Base-by-base conservation (phyloP, 2,113 vertebrate species). In the Stictonetta naevosa region DNA sequence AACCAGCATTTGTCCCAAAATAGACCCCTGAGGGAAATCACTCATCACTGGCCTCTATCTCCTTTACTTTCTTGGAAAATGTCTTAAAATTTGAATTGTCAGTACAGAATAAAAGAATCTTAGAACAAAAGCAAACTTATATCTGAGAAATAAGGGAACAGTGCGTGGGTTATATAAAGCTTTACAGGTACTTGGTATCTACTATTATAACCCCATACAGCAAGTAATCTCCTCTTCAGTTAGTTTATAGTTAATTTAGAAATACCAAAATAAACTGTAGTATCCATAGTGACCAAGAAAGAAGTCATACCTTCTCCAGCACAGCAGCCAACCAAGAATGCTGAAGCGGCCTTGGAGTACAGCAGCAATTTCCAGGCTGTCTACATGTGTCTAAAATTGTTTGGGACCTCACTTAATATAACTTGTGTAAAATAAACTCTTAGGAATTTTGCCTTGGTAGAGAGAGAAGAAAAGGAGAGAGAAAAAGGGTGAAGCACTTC, bases 311-410 rank as follows among this genome's bases (percentile, higher is more conserved):
- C 59, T 84, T 36, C 33, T 69, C 14, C 33, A 48, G 21, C 19
- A 33, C 2, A 29, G 18, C 36, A 14, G 4, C 48, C 12, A 71
- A 26, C 5, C n/a, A 50, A 52, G 20, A 20, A 33, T 52, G 53
- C 14, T 38, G 8, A 46, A 74, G 10, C 20, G 69, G 29, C 4
- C 36, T 58, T 20, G 31, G 52, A 66, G n/a, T 16, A n/a, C 11
- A 40, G 40, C 1, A 1, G 34, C 0, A 3, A 44, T 15, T 1
- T 1, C 7, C 1, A 2, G 4, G 13, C 13, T n/a, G 21, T 21
- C 53, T 56, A 46, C 36, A 11, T 25, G 48, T 28, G 28, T 42
- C 50, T 66, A 20, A 25, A 19, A 44, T 18, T 11, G 19, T 11
- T 38, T 55, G 15, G 33, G 22, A 53, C 19, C 22, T 26, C 10